phyloP scores from a whole-genome alignment of 2,113 vertebrate genomes.

The Rhizomys pruinosus region DNA sequence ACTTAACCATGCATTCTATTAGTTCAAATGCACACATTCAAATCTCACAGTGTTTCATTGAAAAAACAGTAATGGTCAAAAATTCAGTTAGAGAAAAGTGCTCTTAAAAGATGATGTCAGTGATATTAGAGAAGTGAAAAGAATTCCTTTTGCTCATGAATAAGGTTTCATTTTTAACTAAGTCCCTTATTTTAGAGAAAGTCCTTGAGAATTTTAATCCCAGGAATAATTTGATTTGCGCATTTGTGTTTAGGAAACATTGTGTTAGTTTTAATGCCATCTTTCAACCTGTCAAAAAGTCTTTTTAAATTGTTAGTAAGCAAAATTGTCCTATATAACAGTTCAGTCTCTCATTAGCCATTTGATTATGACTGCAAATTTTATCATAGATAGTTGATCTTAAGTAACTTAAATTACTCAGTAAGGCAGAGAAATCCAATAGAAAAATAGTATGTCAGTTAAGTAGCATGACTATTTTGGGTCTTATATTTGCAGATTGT shows the following conservation, averaged over 20 bases:
- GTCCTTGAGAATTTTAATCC: conserved; percentile 12
- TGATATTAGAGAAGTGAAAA: not conserved
- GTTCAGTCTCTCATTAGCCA: not conserved
- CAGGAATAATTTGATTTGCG: conserved; percentile 42
- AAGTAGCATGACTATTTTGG: conserved; percentile 35
- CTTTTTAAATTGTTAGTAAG: not conserved
- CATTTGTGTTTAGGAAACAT: conserved; percentile 27
- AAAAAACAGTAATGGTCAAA: not conserved
- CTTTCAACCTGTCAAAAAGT: not conserved
- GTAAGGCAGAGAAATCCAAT: conserved; percentile 1
- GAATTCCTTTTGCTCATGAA: not conserved
- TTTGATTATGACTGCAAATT: not conserved
- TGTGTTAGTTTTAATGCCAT: conserved; percentile 36
- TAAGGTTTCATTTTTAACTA: conserved; percentile 54
- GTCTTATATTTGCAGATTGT: conserved; percentile 27
- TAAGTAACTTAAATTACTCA: not conserved
- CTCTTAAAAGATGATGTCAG: conserved; percentile 4
- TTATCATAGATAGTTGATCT: not conserved
- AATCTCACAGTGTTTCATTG: conserved; percentile 32
- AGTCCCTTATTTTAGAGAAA: conserved; percentile 35
- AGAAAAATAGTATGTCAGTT: not conserved
- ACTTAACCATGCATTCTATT: conserved; percentile 31
- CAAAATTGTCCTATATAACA: not conserved
- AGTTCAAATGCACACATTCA: conserved; percentile 9
- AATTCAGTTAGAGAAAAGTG: conserved; percentile 28